phyloP scores from a whole-genome alignment of 2,888 invertebrate species.

The Pseudolycoriella hygida region DNA sequence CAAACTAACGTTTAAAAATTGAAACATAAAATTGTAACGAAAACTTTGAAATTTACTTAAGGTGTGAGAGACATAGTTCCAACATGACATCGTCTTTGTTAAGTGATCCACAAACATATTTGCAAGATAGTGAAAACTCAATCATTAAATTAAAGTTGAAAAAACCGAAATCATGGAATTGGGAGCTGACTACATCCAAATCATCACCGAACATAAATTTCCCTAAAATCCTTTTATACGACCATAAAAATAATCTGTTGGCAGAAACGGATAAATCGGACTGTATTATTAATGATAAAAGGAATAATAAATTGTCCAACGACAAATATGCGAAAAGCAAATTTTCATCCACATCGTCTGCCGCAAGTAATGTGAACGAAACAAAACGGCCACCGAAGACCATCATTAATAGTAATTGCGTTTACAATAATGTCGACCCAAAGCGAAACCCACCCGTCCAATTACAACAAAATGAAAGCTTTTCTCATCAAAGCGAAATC shows the following conservation, averaged over 20 bases:
- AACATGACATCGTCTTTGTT: not conserved
- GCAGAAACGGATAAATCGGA: slow-evolving; percentile 25
- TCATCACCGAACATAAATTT: slow-evolving; percentile 36
- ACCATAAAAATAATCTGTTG: slow-evolving; percentile 31
- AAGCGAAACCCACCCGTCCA: too few relatives aligned
- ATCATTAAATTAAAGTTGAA: slow-evolving; percentile 33
- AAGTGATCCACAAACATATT: slow-evolving; percentile 6
- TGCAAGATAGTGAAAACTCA: slow-evolving; percentile 21
- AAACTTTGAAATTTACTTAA: too few relatives aligned
- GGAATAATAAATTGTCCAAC: not conserved
- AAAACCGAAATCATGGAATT: slow-evolving; percentile 38
- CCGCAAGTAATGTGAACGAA: not conserved
- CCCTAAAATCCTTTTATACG: slow-evolving; percentile 34
- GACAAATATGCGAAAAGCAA: not conserved
- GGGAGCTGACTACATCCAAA: slow-evolving; percentile 38
- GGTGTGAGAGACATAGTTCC: too few relatives aligned
- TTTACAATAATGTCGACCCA: not conserved
- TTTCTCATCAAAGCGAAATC: too few relatives aligned
- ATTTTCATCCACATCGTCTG: not conserved
- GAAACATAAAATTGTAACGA: too few relatives aligned
- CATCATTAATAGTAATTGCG: not conserved
- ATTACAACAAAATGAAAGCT: too few relatives aligned
- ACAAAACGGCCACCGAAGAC: not conserved
- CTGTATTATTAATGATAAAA: slow-evolving; percentile 13
- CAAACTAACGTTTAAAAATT: too few relatives aligned